These are phyloP conservation scores for Pongo abelii DNA, from an alignment of 2,113 vertebrate species.

Conservation along the genomic window DNA sequence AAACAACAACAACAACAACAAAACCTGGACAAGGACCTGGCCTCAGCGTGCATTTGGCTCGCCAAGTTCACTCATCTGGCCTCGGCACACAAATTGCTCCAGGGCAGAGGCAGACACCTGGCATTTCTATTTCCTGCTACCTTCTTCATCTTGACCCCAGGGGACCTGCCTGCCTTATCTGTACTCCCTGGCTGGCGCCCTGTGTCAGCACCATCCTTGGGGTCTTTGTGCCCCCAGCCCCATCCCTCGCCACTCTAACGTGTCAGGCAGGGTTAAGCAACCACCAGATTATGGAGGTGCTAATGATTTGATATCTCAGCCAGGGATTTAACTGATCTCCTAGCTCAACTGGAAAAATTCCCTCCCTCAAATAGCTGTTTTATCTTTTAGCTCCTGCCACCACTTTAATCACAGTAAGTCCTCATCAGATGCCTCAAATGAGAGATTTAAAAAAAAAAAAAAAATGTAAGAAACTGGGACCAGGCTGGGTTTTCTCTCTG, in stretches of 20 bases:
- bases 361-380: slow-evolving; percentile 67
- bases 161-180: rapidly evolving
- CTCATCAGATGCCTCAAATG: slow-evolving; percentile 56
- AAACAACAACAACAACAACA: background rate
- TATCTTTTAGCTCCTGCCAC: slow-evolving; percentile 48
- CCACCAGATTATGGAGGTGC: background rate
- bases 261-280: background rate
- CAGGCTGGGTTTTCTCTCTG: background rate
- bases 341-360: slow-evolving; percentile 60
- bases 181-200: background rate
- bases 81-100: background rate
- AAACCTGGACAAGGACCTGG: background rate
- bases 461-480: background rate
- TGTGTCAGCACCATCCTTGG: background rate
- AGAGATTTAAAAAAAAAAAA: background rate
- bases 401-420: slow-evolving; percentile 60
- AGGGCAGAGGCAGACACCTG: rapidly evolving
- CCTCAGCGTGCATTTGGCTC: background rate
- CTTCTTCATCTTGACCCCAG: background rate
- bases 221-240: background rate
- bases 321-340: slow-evolving; percentile 73
- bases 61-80: background rate
- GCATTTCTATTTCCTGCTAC: rapidly evolving
- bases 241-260: rapidly evolving
- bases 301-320: slow-evolving; percentile 69